Percentiles rank a stretch among this genome's conserved stretches.
Evolutionary conservation across 2,888 invertebrate genomes (phyloP).

Genomic region (Nomada flava): DNA sequence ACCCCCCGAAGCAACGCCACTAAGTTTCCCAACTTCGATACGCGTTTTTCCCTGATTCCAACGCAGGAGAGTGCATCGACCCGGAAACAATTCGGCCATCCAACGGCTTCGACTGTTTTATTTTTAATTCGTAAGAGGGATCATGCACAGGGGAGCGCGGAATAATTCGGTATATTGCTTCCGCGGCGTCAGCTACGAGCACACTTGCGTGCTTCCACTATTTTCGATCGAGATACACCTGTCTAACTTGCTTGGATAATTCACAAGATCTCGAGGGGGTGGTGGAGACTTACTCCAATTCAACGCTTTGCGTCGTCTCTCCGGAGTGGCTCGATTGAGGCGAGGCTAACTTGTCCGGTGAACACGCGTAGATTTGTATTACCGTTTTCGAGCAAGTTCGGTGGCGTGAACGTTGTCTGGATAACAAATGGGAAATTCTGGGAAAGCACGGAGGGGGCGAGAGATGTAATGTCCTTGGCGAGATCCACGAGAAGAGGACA

Average conservation of each 20-base stretch:
- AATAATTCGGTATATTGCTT: conserved; percentile 30
- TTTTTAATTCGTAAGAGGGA: conserved; percentile 30
- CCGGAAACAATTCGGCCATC: neutral
- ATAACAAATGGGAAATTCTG: conserved; percentile 33
- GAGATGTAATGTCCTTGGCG: conserved; percentile 53
- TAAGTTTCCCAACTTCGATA: conserved; percentile 64
- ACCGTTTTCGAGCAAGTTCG: neutral
- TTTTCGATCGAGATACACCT: neutral
- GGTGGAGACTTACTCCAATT: neutral
- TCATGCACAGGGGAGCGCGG: conserved; percentile 7
- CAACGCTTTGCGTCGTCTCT: neutral
- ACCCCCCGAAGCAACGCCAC: conserved; percentile 33
- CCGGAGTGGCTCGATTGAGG: neutral
- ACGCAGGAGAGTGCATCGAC: conserved; percentile 32
- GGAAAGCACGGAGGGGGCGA: neutral
- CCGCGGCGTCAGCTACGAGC: conserved; percentile 3
- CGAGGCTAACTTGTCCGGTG: neutral
- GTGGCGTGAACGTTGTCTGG: neutral
- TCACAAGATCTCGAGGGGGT: neutral
- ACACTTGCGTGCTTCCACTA: neutral
- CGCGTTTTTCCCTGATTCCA: conserved; percentile 32
- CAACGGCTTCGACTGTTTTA: conserved; percentile 6
- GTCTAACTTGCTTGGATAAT: neutral
- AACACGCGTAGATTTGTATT: neutral
- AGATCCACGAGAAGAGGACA: conserved; percentile 26